Evolutionary conservation across 2,888 invertebrate species (phyloP).

Genomic region (Glyphotaelius pellucidus): DNA sequence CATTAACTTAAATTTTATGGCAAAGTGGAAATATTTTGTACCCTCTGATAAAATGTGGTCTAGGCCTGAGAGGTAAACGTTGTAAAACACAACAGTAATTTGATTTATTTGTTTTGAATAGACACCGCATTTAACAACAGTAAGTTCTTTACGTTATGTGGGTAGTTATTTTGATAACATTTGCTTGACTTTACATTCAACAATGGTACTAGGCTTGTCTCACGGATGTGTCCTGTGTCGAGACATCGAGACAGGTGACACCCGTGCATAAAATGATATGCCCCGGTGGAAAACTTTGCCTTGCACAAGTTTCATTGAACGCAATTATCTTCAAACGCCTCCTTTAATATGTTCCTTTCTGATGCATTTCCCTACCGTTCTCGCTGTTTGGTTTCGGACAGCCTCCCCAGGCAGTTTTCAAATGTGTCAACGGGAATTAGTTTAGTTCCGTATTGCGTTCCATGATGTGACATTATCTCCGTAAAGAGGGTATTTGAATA

Average conservation of each 20-base stretch:
- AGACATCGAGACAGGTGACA: no score
- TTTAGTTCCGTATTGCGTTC: background rate
- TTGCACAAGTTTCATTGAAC: background rate
- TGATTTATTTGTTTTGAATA: no score
- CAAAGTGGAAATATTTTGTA: no score
- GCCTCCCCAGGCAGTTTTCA: background rate
- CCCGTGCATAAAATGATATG: no score
- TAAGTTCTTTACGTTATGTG: no score
- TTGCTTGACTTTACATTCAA: background rate
- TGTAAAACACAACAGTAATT: no score
- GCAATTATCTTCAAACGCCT: background rate
- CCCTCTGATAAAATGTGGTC: no score
- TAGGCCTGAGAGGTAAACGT: no score
- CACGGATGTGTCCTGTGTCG: background rate
- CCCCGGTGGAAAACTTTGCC: no score
- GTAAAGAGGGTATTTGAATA: background rate
- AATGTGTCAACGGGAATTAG: background rate
- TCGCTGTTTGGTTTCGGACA: background rate
- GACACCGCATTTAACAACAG: no score
- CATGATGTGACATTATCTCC: background rate
- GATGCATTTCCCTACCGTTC: background rate
- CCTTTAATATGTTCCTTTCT: background rate
- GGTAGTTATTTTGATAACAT: no score
- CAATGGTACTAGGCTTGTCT: background rate
- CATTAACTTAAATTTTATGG: no score